Conservation (phyloP, 2,797 vertebrate genomes). For the Salarias fasciatus region DNA sequence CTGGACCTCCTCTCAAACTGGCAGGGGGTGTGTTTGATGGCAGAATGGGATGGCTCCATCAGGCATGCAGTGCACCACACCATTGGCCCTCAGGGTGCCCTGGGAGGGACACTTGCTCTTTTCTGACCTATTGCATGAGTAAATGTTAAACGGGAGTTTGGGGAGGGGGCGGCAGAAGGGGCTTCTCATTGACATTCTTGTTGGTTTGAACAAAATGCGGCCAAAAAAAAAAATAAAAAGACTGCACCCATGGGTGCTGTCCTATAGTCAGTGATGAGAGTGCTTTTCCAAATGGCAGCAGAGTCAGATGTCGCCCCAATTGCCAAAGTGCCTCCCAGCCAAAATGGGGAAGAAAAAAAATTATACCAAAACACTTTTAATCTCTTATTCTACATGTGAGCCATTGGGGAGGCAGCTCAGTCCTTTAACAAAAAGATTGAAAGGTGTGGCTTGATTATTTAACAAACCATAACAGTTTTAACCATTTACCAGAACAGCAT, state of each 20-base stretch:
- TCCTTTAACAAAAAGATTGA: slow-evolving; percentile 38
- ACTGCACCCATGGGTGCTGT: slow-evolving; percentile 80
- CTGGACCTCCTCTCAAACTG: slow-evolving; percentile 11
- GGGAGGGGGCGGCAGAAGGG: slow-evolving; percentile 60
- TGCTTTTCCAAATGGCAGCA: slow-evolving; percentile 72
- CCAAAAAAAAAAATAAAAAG: slow-evolving; percentile 21
- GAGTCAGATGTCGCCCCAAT: slow-evolving; percentile 64
- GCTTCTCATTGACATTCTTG: slow-evolving; percentile 80
- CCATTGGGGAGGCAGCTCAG: slow-evolving; percentile 50
- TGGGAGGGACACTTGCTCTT: slow-evolving; percentile 82
- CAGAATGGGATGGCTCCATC: slow-evolving; percentile 44
- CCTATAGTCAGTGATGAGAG: slow-evolving; percentile 72
- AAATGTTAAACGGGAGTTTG: slow-evolving; percentile 78
- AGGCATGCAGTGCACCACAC: slow-evolving; percentile 67
- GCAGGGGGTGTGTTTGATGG: slow-evolving; percentile 1
- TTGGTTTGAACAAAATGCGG: slow-evolving; percentile 72
- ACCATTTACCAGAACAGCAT: slow-evolving; percentile 1
- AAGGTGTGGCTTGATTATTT: slow-evolving; percentile 50
- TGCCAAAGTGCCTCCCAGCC: slow-evolving; percentile 64
- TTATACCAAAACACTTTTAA: slow-evolving; percentile 55
- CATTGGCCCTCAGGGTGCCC: slow-evolving; percentile 64
- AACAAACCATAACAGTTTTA: slow-evolving; percentile 8
- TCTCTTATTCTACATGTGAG: slow-evolving; percentile 57
- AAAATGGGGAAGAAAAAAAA: slow-evolving; percentile 69
- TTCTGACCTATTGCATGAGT: slow-evolving; percentile 82